Evolutionary conservation across 2,113 vertebrate genomes (phyloP).

Genomic region (Oryzias celebensis): DNA sequence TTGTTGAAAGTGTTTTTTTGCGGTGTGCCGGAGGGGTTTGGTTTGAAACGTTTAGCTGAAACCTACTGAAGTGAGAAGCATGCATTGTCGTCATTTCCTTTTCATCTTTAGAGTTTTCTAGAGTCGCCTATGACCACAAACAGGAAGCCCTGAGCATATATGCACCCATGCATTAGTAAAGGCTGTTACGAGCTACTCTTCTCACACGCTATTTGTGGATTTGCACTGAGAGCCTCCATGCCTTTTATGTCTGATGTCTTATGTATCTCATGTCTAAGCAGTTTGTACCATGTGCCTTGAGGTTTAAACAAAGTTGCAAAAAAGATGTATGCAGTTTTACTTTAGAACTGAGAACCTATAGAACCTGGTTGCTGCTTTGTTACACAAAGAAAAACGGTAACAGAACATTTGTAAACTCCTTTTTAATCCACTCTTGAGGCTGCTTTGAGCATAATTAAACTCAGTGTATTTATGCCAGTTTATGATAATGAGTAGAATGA

Average conservation of each 20-base stretch:
- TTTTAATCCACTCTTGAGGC: too few species aligned
- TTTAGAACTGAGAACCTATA: too few species aligned
- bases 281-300: too few species aligned
- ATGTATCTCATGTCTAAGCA: not conserved
- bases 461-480: too few species aligned
- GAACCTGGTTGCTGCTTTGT: too few species aligned
- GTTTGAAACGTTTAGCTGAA: not conserved
- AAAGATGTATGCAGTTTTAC: too few species aligned
- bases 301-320: too few species aligned
- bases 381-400: too few species aligned
- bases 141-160: constrained; percentile 70
- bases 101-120: constrained; percentile 52
- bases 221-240: constrained; percentile 1
- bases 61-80: not conserved
- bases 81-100: constrained; percentile 16
- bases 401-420: too few species aligned
- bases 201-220: constrained; percentile 24
- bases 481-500: too few species aligned
- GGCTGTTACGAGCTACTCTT: constrained; percentile 28
- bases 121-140: constrained; percentile 60
- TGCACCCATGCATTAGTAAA: constrained; percentile 40
- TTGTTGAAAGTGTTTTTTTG: not conserved
- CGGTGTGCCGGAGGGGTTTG: too few species aligned
- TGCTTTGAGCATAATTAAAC: too few species aligned
- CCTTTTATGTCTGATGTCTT: not conserved